These are phyloP conservation scores for Chelon auratus DNA, from an alignment of 2,797 vertebrate genomes.

Conservation along the genomic window DNA sequence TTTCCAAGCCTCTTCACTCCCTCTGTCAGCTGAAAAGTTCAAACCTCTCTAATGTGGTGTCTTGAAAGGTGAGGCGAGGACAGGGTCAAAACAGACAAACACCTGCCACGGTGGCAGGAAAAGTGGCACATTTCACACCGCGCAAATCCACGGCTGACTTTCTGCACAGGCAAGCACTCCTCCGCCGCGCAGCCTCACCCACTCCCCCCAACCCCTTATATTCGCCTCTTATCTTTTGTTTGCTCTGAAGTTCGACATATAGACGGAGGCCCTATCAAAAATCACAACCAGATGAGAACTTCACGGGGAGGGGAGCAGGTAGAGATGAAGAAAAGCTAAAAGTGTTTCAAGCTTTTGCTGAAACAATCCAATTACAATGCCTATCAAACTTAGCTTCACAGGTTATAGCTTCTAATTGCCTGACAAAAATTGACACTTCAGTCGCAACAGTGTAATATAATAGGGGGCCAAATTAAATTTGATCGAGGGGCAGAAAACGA, in stretches of 20 bases:
- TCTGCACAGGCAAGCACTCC: conserved; percentile 65
- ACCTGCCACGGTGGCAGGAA: conserved; percentile 52
- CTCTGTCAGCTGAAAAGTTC: conserved; percentile 64
- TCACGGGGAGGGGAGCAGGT: conserved; percentile 64
- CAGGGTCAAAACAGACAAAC: conserved; percentile 66
- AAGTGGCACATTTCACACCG: conserved; percentile 57
- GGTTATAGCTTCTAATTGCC: conserved; percentile 99
- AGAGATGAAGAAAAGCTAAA: conserved; percentile 77
- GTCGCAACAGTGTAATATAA: conserved; percentile 99
- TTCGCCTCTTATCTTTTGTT: conserved; percentile 70
- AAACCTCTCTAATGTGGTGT: conserved; percentile 56
- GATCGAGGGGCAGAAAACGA: conserved; percentile 99
- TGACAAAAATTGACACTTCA: conserved; percentile 99
- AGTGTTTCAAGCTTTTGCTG: conserved; percentile 95
- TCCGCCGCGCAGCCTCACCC: neutral
- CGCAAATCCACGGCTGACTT: conserved; percentile 53
- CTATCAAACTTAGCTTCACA: conserved; percentile 99
- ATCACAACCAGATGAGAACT: conserved; percentile 82
- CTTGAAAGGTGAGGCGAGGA: conserved; percentile 59
- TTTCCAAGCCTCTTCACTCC: conserved; percentile 26
- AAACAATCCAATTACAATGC: conserved; percentile 99
- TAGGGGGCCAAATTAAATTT: conserved; percentile 99
- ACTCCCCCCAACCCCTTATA: neutral
- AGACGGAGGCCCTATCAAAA: conserved; percentile 81
- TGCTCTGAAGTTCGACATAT: conserved; percentile 77